These are phyloP conservation scores for Cuculus canorus DNA, from an alignment of 2,797 vertebrate species.

Conservation along the genomic window DNA sequence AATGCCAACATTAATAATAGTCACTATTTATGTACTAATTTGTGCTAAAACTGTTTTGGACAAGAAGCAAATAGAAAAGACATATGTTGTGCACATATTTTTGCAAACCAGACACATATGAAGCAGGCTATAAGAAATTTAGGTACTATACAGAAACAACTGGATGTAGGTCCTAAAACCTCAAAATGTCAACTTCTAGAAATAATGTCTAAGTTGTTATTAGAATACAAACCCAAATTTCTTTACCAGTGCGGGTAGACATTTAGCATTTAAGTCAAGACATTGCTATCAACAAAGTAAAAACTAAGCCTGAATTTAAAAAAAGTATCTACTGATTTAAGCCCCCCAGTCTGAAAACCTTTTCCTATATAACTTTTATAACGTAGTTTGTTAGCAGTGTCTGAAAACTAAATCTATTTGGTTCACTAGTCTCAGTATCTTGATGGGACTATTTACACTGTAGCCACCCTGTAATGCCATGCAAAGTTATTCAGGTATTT, in stretches of 20 bases:
- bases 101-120: not conserved
- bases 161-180: not conserved
- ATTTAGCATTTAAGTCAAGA: not conserved
- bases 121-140: not conserved
- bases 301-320: not conserved
- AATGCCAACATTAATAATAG: constrained; percentile 53
- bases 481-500: not conserved
- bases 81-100: not conserved
- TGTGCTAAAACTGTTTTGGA: constrained; percentile 8
- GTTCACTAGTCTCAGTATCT: not conserved
- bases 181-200: not conserved
- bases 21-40: constrained; percentile 26
- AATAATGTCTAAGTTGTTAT: not conserved
- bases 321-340: not conserved
- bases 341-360: not conserved
- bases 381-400: not conserved
- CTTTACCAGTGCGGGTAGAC: not conserved
- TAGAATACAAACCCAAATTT: not conserved
- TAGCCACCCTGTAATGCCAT: not conserved
- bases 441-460: not conserved
- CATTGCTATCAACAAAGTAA: not conserved
- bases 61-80: constrained; percentile 19
- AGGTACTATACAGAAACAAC: not conserved
- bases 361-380: not conserved
- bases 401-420: not conserved